These are phyloP conservation scores for Papilio glaucus DNA, from an alignment of 1,140 invertebrate species.

Conservation along the genomic window DNA sequence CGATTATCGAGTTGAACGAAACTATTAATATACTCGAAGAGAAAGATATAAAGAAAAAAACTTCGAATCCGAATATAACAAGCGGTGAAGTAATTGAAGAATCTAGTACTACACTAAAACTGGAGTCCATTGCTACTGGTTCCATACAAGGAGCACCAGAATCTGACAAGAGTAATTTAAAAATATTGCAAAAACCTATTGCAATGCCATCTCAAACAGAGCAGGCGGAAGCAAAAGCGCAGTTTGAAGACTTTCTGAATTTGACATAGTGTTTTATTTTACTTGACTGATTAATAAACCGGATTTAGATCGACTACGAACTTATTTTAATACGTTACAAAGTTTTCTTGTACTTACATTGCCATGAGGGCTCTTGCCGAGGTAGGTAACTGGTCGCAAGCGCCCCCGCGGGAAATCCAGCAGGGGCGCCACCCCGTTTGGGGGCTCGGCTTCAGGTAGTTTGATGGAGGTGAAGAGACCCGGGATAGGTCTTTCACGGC, in stretches of 20 bases:
- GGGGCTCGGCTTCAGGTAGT: slow-evolving; percentile 86
- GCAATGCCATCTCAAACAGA: slow-evolving; percentile 13
- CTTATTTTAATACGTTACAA: neutral
- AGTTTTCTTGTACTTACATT: slow-evolving; percentile 86
- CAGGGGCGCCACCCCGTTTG: slow-evolving; percentile 84
- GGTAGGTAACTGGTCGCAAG: slow-evolving; percentile 92
- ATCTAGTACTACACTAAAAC: neutral
- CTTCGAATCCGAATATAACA: neutral
- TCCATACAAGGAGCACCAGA: neutral
- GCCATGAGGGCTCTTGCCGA: slow-evolving; percentile 94
- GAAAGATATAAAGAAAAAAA: slow-evolving; percentile 6
- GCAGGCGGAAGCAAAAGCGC: slow-evolving; percentile 1
- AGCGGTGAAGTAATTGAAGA: neutral
- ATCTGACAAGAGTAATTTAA: slow-evolving; percentile 1
- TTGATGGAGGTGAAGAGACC: slow-evolving; percentile 88
- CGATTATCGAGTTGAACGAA: neutral
- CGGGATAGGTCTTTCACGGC: slow-evolving; percentile 72
- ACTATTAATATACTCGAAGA: neutral
- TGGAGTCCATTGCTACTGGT: neutral
- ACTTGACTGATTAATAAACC: neutral
- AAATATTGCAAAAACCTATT: slow-evolving; percentile 12
- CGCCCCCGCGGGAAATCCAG: slow-evolving; percentile 92
- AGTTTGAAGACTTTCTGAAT: slow-evolving; percentile 16
- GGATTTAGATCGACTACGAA: neutral
- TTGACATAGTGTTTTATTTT: neutral